Percentiles rank a stretch among this genome's conserved stretches.
phyloP scores from a whole-genome alignment of 2,797 vertebrate species.

The Gallirallus australis region DNA sequence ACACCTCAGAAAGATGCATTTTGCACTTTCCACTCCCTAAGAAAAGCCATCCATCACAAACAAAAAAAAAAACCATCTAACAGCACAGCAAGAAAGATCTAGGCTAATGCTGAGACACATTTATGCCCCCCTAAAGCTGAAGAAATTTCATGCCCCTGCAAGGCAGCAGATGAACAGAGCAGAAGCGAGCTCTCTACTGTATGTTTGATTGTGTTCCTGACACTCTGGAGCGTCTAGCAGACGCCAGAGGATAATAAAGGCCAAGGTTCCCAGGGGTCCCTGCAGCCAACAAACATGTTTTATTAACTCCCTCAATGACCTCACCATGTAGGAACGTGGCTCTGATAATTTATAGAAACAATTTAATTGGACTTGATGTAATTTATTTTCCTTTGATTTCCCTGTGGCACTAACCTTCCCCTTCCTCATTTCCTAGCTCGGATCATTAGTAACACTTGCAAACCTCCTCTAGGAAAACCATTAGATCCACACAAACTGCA shows the following conservation, averaged over 20 bases:
- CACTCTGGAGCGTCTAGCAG: slow-evolving; percentile 51
- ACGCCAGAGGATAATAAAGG: slow-evolving; percentile 71
- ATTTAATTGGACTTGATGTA: slow-evolving; percentile 72
- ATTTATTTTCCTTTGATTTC: slow-evolving; percentile 70
- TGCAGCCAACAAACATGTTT: slow-evolving; percentile 69
- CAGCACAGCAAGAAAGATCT: neutral
- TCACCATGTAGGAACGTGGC: slow-evolving; percentile 48
- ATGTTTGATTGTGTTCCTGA: slow-evolving; percentile 47
- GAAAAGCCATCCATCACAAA: neutral
- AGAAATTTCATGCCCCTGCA: neutral
- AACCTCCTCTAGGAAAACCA: slow-evolving; percentile 52
- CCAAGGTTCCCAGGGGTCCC: slow-evolving; percentile 62
- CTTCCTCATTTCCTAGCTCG: slow-evolving; percentile 53
- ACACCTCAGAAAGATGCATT: neutral
- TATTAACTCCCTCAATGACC: slow-evolving; percentile 66
- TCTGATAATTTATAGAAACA: slow-evolving; percentile 70
- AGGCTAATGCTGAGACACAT: neutral
- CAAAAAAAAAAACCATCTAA: neutral
- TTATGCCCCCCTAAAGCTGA: neutral
- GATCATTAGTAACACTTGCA: slow-evolving; percentile 59
- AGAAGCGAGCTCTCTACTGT: neutral
- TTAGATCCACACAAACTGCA: slow-evolving; percentile 11
- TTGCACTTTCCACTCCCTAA: neutral
- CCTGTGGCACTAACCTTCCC: slow-evolving; percentile 63
- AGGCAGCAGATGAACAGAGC: slow-evolving; percentile 13